Base-by-base conservation (phyloP, 2,888 invertebrate species). In the Lissonota sp. region DNA sequence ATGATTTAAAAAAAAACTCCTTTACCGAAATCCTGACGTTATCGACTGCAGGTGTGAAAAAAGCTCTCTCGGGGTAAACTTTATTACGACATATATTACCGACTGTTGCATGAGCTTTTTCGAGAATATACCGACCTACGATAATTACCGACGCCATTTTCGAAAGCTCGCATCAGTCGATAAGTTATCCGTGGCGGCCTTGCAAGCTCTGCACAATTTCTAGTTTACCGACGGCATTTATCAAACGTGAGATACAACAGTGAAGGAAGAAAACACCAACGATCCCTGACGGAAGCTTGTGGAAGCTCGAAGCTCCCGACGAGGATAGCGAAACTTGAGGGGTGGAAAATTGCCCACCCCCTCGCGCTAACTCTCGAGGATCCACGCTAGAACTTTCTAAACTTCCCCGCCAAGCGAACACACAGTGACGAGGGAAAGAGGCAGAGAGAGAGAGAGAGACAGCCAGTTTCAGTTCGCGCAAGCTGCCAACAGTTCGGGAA, bases 331-430 rank as follows among this genome's bases (percentile, higher is more conserved):
- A 44, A 46, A 57, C 55, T 39, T 14, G 72, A 64, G 53, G 55
- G 42, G 67, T 14, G 14, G 67, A 78, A 69, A 77, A 44, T 14
- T 42, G 49, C n/a, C 10, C 39, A 49, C 1, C 39, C 79, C 82
- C 82, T 67, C 46, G 69, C 76, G 83, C 85, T 84, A 82, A 86
- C 84, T 73, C 62, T 62, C 51, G 49, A 10, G 49, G 63, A 69
- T 75, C 69, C 88, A 85, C 86, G 85, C 84, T 86, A 83, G 86
- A 90, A 90, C 88, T 90, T 91, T 86, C 81, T 86, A 85, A 91
- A 90, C 88, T 91, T 89, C 85, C 87, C 88, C 88, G 86, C 84
- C 85, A 83, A 84, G 84, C 62, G 70, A 77, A 74, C 71, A 40
- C 58, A 57, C 63, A 74, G 69, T 69, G 51, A 84, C 85, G 84